Percentiles rank a stretch among this genome's conserved stretches.
These are phyloP conservation scores for Peromyscus melanophrys DNA, from an alignment of 2,797 vertebrate genomes.

Conservation along the genomic window DNA sequence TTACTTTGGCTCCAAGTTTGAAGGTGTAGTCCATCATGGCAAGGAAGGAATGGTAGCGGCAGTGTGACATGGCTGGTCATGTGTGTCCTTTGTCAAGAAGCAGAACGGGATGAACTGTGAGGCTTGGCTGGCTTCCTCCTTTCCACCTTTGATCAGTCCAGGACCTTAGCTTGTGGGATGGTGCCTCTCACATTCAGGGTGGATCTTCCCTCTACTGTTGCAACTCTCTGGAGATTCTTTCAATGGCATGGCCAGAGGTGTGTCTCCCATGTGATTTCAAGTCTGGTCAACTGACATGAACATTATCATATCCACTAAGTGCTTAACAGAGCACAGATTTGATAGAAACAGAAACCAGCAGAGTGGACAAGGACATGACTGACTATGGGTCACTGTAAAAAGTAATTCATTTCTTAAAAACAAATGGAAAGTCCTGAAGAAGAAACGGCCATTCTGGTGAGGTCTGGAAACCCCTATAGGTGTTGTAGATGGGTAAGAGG, in stretches of 20 bases:
- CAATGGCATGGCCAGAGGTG: background rate
- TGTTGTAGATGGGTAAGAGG: background rate
- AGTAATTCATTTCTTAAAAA: slow-evolving; percentile 59
- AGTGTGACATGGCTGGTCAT: background rate
- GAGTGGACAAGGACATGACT: slow-evolving; percentile 40
- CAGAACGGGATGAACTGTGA: background rate
- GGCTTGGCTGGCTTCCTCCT: background rate
- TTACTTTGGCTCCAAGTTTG: background rate
- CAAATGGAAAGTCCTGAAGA: slow-evolving; percentile 36
- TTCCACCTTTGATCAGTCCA: background rate
- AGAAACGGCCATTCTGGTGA: background rate
- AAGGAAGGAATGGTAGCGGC: background rate
- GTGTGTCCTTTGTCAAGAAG: background rate
- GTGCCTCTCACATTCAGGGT: background rate
- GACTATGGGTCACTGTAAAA: slow-evolving; percentile 10
- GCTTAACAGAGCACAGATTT: background rate
- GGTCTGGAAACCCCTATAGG: background rate
- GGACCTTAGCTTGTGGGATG: too few relatives aligned
- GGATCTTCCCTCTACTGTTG: background rate
- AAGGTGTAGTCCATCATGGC: background rate
- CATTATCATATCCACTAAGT: background rate
- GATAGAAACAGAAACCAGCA: slow-evolving; percentile 41
- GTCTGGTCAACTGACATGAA: background rate
- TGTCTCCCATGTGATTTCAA: background rate
- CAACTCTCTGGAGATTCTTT: background rate